Evolutionary conservation across 2,113 vertebrate species (phyloP).

Genomic region (Mus spicilegus): DNA sequence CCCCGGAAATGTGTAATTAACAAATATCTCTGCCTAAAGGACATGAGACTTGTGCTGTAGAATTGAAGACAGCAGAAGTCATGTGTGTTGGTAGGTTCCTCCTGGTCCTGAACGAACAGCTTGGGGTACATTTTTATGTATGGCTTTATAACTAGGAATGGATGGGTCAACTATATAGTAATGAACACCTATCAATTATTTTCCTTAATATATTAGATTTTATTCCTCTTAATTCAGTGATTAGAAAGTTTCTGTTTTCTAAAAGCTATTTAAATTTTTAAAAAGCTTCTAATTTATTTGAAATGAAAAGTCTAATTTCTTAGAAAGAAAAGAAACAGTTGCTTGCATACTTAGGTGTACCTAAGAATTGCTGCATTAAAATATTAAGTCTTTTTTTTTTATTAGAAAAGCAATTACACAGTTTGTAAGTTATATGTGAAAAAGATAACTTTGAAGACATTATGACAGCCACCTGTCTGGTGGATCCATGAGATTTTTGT

Average conservation of each 20-base stretch:
- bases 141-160: constrained; percentile 72
- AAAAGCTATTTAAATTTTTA: constrained; percentile 10
- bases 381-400: no score
- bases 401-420: neutral
- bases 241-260: constrained; percentile 2
- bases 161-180: neutral
- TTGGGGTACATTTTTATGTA: constrained; percentile 45
- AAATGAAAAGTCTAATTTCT: constrained; percentile 2
- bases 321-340: constrained; percentile 26
- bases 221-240: constrained; percentile 2
- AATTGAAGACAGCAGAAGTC: constrained; percentile 79
- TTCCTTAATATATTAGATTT: constrained; percentile 1
- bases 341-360: neutral
- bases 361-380: neutral
- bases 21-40: constrained; percentile 83
- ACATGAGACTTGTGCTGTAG: constrained; percentile 78
- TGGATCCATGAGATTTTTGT: neutral
- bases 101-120: constrained; percentile 68
- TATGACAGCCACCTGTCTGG: neutral
- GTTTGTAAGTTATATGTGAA: constrained; percentile 3
- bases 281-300: neutral
- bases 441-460: constrained; percentile 29
- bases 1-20: constrained; percentile 82
- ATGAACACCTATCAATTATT: constrained; percentile 49
- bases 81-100: constrained; percentile 29